Evolutionary conservation across 2,797 vertebrate genomes (phyloP).

Genomic region (Typhlichthys eigenmanni): DNA sequence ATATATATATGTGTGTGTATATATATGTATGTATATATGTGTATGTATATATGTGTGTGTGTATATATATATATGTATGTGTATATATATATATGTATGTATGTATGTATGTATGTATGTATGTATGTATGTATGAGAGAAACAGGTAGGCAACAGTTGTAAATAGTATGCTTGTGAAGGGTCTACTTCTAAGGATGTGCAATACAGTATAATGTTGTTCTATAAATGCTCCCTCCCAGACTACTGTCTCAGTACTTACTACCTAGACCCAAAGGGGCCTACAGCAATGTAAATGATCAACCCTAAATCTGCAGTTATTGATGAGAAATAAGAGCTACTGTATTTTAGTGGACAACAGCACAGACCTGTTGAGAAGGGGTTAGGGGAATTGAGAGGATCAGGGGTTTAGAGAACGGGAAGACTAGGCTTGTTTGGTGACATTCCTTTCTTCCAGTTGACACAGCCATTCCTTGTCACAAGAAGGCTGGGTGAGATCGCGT

Average conservation of each 20-base stretch:
- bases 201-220: too few relatives aligned
- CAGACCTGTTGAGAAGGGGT: slow-evolving; percentile 2
- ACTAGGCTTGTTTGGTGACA: slow-evolving; percentile 64
- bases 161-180: slow-evolving; percentile 11
- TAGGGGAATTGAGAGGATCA: slow-evolving; percentile 11
- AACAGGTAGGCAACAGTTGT: slow-evolving; percentile 4
- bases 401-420: slow-evolving; percentile 24
- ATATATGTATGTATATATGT: too few relatives aligned
- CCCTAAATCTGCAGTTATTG: background rate
- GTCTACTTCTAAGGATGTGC: too few relatives aligned
- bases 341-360: background rate
- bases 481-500: slow-evolving; percentile 19
- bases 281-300: too few relatives aligned
- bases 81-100: background rate
- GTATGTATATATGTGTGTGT: too few relatives aligned
- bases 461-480: slow-evolving; percentile 55
- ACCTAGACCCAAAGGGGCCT: too few relatives aligned
- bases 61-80: background rate
- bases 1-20: too few relatives aligned
- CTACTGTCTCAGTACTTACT: too few relatives aligned
- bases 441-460: slow-evolving; percentile 67
- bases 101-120: background rate
- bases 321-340: background rate
- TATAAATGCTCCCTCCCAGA: too few relatives aligned
- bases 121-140: background rate